Evolutionary conservation across 2,888 invertebrate species (phyloP), one percentile per base, ranked within the genome.

Genomic region (Parthenolecanium corni): DNA sequence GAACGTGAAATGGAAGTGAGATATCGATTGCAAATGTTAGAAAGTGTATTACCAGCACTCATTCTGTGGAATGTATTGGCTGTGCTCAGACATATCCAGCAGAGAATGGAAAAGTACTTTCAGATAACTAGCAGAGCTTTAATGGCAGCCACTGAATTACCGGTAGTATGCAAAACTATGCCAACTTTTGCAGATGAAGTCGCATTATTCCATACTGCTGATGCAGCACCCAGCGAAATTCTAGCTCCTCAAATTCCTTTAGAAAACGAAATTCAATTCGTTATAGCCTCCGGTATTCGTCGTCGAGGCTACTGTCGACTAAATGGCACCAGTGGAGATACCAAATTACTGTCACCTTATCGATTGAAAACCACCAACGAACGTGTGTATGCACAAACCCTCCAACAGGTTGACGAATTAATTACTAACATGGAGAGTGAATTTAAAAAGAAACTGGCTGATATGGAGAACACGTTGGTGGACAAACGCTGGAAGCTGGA

Each of bases 361-460:
- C 31, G 9, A 31, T 9, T 9, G 5, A 9, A 9, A 31, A 31
- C 31, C 4, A 31, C 31, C 31, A 31, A 31, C 31, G 31, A 31
- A 31, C 31, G 31, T 1, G 81, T 83, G 0, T 85, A 85, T 69
- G 77, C 84, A 69, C 82, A 83, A 70, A 84, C 84, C 69, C 72
- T 86, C 70, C 82, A 84, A 64, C 81, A 83, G 64, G 84, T 84
- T 0, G 85, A 85, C 66, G 81, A 83, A 65, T 79, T 84, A 74
- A 84, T 84, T 81, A 79, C 81, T 0, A 82, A 83, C 69, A 78
- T 83, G 77, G 83, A 82, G 70, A 77, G 78, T 9, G 79, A 80
- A 1, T 83, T 82, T 68, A 82, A 82, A 71, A 77, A 76, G 68
- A 79, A 77, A 68, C 79, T 83, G 68, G 67, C 76, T 71, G 72